Base-by-base conservation (phyloP, 2,888 invertebrate genomes). In the Troides helena region DNA sequence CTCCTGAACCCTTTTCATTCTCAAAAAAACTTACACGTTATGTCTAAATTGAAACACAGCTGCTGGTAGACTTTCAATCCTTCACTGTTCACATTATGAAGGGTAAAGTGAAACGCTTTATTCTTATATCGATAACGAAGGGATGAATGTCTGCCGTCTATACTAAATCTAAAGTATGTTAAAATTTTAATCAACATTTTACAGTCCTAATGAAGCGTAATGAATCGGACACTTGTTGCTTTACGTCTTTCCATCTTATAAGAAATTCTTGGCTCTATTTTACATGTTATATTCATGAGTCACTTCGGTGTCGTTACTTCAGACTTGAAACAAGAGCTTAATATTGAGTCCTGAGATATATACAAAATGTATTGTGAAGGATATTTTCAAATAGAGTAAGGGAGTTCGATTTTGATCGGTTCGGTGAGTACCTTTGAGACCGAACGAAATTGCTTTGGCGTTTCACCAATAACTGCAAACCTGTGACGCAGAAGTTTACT, bases 401-500 rank as follows among this genome's bases (percentile, higher is more conserved):
- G 68, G 59, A 68, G 59, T 50, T 46, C 18, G 46, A 58, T 50
- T 30, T 58, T 60, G 68, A 53, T 64, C 68, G 59, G n/a, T 50
- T 59, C 59, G 59, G 46, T 68, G 62, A 68, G 62, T 58, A 30
- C 58, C 58, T 68, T 68, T 64, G 68, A 64, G 25, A 23, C 60
- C 56, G 25, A 18, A 14, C 57, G 30, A 65, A 69, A 69, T 69
- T 65, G 65, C 69, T 69, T 61, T 61, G 64, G 10, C 69, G 53
- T 69, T 60, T 56, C 56, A 65, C 61, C 65, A 64, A 69, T 64
- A 65, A 69, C 60, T 65, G 65, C 64, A 69, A 46, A 69, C 43
- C 30, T 43, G 50, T 39, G 68, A 62, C 59, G 36, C 63, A 53
- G 30, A 58, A 21, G 21, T 59, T 12, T 25, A 50, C 36, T 59